Conservation (phyloP, 2,888 invertebrate genomes). For the Eristalis intricaria region DNA sequence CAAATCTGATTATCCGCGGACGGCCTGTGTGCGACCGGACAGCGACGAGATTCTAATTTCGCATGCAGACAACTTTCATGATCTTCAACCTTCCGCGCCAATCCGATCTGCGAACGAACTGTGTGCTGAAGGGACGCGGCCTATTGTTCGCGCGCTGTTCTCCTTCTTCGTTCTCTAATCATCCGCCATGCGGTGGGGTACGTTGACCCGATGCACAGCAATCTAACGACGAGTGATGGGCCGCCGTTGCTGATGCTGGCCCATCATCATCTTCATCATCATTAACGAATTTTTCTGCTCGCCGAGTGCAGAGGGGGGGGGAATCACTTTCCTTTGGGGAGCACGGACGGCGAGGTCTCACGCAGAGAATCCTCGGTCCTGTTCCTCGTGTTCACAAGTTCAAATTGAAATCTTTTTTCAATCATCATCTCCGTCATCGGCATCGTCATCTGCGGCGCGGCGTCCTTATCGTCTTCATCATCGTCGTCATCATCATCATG, state of each 20-base stretch:
- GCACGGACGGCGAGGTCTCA: background rate
- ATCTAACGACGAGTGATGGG: slow-evolving; percentile 49
- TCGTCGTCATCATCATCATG: slow-evolving; percentile 20
- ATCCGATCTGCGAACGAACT: slow-evolving; percentile 42
- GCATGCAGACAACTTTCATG: slow-evolving; percentile 60
- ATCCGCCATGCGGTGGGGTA: slow-evolving; percentile 37
- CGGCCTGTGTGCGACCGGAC: background rate
- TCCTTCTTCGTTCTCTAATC: slow-evolving; percentile 23
- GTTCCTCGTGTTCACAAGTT: slow-evolving; percentile 64
- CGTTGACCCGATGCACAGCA: slow-evolving; percentile 55
- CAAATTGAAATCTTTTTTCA: slow-evolving; percentile 69
- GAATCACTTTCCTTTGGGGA: slow-evolving; percentile 63
- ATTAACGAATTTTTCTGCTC: slow-evolving; percentile 54
- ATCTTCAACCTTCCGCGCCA: slow-evolving; percentile 61
- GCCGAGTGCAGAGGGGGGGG: background rate
- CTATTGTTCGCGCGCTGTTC: slow-evolving; percentile 27
- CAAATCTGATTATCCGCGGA: slow-evolving; percentile 55
- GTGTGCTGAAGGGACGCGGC: background rate
- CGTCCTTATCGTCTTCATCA: slow-evolving; percentile 42
- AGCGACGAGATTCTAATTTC: slow-evolving; percentile 54
- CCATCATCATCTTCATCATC: slow-evolving; percentile 64
- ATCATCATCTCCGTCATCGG: slow-evolving; percentile 50
- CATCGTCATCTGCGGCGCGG: slow-evolving; percentile 28
- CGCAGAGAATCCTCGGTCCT: slow-evolving; percentile 25
- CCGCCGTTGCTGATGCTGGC: slow-evolving; percentile 17